These are phyloP conservation scores for Watsonalla cultraria DNA, from an alignment of 2,888 invertebrate genomes.

Conservation along the genomic window DNA sequence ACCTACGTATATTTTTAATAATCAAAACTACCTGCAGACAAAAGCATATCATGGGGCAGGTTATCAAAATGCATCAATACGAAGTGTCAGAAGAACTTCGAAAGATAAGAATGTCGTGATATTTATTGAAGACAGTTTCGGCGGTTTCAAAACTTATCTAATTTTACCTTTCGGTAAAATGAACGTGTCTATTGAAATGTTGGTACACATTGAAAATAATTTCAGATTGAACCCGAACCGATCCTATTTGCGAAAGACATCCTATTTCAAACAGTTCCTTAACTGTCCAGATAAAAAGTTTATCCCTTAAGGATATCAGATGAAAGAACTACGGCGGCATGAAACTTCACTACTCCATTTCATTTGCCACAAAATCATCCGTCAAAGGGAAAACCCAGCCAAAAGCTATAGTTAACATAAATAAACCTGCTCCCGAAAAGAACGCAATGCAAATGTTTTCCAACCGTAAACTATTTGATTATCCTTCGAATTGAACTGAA, in stretches of 20 bases:
- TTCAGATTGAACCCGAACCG: neutral
- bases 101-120: no score
- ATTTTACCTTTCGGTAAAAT: neutral
- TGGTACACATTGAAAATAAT: neutral
- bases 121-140: neutral
- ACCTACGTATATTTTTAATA: no score
- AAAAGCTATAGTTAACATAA: slow-evolving; percentile 40
- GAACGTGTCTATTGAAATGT: neutral
- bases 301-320: slow-evolving; percentile 1
- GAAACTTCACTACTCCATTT: slow-evolving; percentile 20
- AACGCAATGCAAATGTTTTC: slow-evolving; percentile 41
- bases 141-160: neutral
- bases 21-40: no score
- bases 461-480: slow-evolving; percentile 60
- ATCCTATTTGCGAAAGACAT: neutral
- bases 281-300: neutral
- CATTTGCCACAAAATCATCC: slow-evolving; percentile 40
- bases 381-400: slow-evolving; percentile 34
- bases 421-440: slow-evolving; percentile 36
- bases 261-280: neutral
- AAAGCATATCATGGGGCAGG: no score
- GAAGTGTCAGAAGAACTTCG: no score
- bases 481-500: slow-evolving; percentile 55
- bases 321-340: slow-evolving; percentile 1
- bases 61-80: no score